phyloP scores from a whole-genome alignment of 2,888 invertebrate species.

The Thecocarcelia acutangulata region DNA sequence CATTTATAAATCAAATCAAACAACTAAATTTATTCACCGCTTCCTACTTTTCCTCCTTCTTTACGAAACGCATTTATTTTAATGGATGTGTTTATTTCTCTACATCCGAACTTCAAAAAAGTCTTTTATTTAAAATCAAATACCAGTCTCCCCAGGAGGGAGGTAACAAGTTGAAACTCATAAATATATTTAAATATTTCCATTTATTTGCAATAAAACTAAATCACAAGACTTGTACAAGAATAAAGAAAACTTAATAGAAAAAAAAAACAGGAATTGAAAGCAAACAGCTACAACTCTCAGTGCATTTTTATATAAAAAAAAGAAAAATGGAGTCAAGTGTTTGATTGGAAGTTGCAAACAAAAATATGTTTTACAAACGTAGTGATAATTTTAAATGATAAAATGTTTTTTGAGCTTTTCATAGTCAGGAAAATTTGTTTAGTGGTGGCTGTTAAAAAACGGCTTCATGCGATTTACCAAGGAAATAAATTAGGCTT shows the following conservation, averaged over 20 bases:
- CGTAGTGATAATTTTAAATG: constrained; percentile 17
- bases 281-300: not conserved
- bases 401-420: constrained; percentile 2
- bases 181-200: not conserved
- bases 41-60: not conserved
- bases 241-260: not conserved
- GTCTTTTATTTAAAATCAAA: not conserved
- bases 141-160: not conserved
- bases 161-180: constrained; percentile 12
- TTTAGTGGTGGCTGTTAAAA: not conserved
- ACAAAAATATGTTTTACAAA: constrained; percentile 28
- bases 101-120: constrained; percentile 6
- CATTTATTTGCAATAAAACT: constrained; percentile 26
- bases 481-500: not conserved
- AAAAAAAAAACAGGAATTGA: not conserved
- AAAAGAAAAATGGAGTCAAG: not conserved
- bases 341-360: not conserved
- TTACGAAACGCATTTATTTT: not conserved
- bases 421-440: not conserved
- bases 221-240: constrained; percentile 15
- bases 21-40: not conserved
- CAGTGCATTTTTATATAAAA: not conserved
- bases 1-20: not conserved
- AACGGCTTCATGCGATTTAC: not conserved
- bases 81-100: not conserved